A percentile compares a stretch with the other conserved stretches of the same genome.
Conservation (phyloP, 1,140 invertebrate genomes). For the Coptotermes formosanus region DNA sequence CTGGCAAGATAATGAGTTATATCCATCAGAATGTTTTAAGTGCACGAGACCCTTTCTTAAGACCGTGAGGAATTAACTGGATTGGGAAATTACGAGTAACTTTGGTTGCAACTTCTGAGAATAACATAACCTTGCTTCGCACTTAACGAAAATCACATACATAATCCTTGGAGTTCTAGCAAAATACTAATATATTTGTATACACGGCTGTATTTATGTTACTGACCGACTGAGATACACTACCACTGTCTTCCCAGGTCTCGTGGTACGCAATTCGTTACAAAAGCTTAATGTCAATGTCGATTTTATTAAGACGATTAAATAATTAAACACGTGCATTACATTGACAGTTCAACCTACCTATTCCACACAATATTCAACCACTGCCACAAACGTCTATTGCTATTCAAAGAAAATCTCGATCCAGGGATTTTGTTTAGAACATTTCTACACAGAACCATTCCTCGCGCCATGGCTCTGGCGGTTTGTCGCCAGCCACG, state of each 20-base stretch:
- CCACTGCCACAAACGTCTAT: constrained; percentile 20
- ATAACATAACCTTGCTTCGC: too few species aligned
- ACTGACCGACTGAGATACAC: not conserved
- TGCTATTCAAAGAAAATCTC: not conserved
- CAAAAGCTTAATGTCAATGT: not conserved
- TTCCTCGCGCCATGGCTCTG: too few species aligned
- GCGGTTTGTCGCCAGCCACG: too few species aligned
- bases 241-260: not conserved
- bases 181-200: not conserved
- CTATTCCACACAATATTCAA: constrained; percentile 25
- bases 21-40: too few species aligned
- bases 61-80: too few species aligned
- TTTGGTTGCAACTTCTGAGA: too few species aligned
- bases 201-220: not conserved
- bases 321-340: not conserved
- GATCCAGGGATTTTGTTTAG: constrained; percentile 32
- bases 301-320: not conserved
- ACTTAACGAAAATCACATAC: too few species aligned
- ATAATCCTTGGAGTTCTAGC: too few species aligned
- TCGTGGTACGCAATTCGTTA: not conserved
- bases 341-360: not conserved
- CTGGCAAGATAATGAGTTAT: too few species aligned
- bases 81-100: too few species aligned
- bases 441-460: too few species aligned
- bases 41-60: too few species aligned